These are phyloP conservation scores for Pangasius mekongensis DNA, from an alignment of 2,797 vertebrate species.

Conservation along the genomic window DNA sequence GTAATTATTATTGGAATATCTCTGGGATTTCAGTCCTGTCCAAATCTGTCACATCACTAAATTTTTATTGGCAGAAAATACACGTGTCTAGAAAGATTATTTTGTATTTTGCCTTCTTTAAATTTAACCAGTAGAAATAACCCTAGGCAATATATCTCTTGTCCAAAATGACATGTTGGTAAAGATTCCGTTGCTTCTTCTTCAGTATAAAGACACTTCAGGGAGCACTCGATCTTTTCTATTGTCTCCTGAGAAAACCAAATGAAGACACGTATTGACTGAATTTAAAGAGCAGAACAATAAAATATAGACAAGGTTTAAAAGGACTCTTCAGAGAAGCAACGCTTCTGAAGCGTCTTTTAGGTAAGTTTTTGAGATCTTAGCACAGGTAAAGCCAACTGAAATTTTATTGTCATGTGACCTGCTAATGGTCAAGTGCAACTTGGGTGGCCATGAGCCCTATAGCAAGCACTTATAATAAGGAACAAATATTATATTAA, in stretches of 20 bases:
- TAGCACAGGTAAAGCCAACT: neutral
- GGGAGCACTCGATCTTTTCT: neutral
- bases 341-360: neutral
- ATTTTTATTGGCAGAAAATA: neutral
- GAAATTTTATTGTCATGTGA: neutral
- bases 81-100: neutral
- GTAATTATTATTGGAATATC: neutral
- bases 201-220: neutral
- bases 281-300: neutral
- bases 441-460: neutral
- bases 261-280: slow-evolving; percentile 4
- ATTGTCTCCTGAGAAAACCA: slow-evolving; percentile 2
- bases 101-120: neutral
- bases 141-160: neutral
- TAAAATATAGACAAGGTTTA: neutral
- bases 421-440: neutral
- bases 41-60: neutral
- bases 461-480: neutral
- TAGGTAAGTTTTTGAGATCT: neutral
- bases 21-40: neutral
- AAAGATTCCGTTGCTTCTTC: neutral
- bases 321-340: neutral
- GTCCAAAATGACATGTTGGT: neutral
- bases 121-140: neutral
- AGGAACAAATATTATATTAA: neutral